Evolutionary conservation across 2,888 invertebrate species (phyloP), one percentile per base, ranked within the genome.

Genomic region (Kryphioiulus occultus): DNA sequence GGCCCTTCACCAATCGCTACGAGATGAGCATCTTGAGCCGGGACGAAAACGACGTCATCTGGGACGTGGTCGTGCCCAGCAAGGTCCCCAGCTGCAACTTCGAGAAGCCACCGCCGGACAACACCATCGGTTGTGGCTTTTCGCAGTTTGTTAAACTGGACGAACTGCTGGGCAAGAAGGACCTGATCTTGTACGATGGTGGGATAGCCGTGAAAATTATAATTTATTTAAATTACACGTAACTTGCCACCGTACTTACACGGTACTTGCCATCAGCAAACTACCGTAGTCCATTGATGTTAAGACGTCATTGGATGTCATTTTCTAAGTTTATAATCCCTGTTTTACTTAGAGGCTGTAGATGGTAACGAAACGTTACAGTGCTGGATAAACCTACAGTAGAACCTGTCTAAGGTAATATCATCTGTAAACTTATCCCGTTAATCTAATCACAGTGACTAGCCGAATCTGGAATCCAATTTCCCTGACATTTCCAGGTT

Each of bases 1-100:
- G 90, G 90, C 90, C 90, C 0, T 90, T 90, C 88, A 88, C 88
- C 10, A 89, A 89, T 44, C 89, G 88, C 12, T 90, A 89, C 88
- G 88, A 89, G 12, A 53, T 90, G 59, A 87, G 88, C 1, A 88
- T 90, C 30, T 88, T 89, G 68, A 88, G 85, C 10, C 32, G 88
- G 35, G 85, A 88, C 39, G 85, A 87, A 53, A 88, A 86, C 22
- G 89, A 88, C 39, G 86, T 88, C 17, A 32, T 53, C 78, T 88
- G 42, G 5, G 89, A 89, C 84, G 87, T 87, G 19, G 84, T 89
- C 15, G 78, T 88, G 0, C 89, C 89, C 3, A 85, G 59, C 9
- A 59, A 87, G 26, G 86, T 88, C 4, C 86, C 88, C 4, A 78
- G 85, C 17, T 89, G 89, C 44, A 85, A 88, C 22, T 89, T 89